Conservation (phyloP, 2,888 invertebrate species). For the Hecatera dysodea region DNA sequence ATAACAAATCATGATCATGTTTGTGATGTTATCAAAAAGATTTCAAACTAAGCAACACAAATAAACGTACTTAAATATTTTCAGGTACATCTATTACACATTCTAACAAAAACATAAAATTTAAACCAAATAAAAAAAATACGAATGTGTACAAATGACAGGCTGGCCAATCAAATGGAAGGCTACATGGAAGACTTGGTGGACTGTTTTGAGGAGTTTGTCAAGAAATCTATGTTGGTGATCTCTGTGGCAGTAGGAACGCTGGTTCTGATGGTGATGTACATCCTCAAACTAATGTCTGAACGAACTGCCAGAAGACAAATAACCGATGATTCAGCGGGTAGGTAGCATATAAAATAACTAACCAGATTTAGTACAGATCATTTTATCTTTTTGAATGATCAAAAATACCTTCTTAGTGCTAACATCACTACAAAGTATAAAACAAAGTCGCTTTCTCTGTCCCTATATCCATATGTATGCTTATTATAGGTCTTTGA, state of each 20-base stretch:
- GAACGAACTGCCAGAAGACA: background rate
- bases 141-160: slow-evolving; percentile 75
- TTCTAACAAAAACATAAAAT: slow-evolving; percentile 70
- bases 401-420: too few species aligned
- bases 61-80: slow-evolving; percentile 33
- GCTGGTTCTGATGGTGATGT: slow-evolving; percentile 72
- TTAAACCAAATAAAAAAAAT: slow-evolving; percentile 13
- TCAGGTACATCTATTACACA: slow-evolving; percentile 85
- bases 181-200: slow-evolving; percentile 79
- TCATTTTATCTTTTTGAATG: too few species aligned
- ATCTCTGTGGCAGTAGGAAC: slow-evolving; percentile 74
- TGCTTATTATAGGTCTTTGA: too few species aligned
- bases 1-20: background rate
- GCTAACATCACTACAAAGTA: too few species aligned
- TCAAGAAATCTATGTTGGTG: slow-evolving; percentile 77
- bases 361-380: too few species aligned
- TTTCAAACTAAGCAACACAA: background rate
- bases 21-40: background rate
- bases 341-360: slow-evolving; percentile 22
- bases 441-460: too few species aligned
- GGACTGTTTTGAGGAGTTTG: slow-evolving; percentile 77
- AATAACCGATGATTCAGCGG: background rate
- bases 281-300: slow-evolving; percentile 67
- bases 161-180: slow-evolving; percentile 70
- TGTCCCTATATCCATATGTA: too few species aligned